phyloP scores from a whole-genome alignment of 2,797 vertebrate species.

The Enteromius afrohamiltoni region DNA sequence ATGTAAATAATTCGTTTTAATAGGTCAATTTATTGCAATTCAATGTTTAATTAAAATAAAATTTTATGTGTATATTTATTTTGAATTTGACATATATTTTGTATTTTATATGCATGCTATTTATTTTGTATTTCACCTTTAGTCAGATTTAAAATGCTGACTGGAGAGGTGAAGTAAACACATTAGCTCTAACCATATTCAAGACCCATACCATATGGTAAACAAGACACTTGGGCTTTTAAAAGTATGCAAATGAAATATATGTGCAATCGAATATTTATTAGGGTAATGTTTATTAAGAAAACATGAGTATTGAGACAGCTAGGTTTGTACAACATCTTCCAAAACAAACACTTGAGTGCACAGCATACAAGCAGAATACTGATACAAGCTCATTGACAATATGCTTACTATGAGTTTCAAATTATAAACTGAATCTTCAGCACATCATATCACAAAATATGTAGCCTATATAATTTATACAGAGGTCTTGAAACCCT shows the following conservation, averaged over 20 bases:
- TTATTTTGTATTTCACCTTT: neutral
- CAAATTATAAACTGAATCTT: neutral
- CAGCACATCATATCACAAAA: neutral
- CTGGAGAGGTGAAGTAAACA: slow-evolving; percentile 20
- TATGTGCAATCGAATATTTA: slow-evolving; percentile 26
- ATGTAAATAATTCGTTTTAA: neutral
- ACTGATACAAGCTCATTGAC: neutral
- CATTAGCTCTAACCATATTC: slow-evolving; percentile 30
- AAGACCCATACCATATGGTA: slow-evolving; percentile 6
- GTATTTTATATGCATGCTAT: neutral
- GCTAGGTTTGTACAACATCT: slow-evolving; percentile 9
- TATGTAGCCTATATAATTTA: neutral
- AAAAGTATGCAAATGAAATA: slow-evolving; percentile 19
- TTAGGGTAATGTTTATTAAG: slow-evolving; percentile 34
- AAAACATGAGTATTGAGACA: slow-evolving; percentile 25
- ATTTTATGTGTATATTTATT: neutral
- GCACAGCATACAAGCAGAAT: slow-evolving; percentile 7
- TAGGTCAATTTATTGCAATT: neutral
- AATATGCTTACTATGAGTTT: neutral
- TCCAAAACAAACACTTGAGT: slow-evolving; percentile 14
- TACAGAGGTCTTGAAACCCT: neutral
- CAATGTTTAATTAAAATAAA: neutral
- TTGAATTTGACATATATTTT: neutral
- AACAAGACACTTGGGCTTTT: slow-evolving; percentile 34
- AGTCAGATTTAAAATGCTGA: neutral